phyloP scores from a whole-genome alignment of 2,888 invertebrate genomes.

The Thymelicus acteon region DNA sequence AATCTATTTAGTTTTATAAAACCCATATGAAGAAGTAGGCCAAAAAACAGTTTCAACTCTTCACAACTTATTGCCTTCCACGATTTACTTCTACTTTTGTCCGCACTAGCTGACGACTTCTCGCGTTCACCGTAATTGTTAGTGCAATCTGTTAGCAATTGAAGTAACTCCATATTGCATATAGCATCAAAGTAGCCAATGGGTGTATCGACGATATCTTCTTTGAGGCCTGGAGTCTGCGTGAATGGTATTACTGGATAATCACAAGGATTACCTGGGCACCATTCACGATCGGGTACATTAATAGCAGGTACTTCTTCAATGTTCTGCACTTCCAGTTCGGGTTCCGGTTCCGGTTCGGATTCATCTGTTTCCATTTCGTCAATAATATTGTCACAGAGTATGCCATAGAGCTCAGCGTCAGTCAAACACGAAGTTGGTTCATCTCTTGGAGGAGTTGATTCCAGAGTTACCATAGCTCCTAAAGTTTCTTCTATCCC shows the following conservation, averaged over 20 bases:
- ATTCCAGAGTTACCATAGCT: conserved; percentile 13
- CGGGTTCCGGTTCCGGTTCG: conserved; percentile 28
- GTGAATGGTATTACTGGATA: conserved; percentile 20
- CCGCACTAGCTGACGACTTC: conserved; percentile 19
- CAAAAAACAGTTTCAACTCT: conserved; percentile 33
- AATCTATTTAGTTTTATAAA: conserved; percentile 39
- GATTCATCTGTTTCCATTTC: conserved; percentile 34
- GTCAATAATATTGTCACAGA: conserved; percentile 36
- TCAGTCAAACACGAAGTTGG: conserved; percentile 23
- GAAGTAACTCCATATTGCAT: conserved; percentile 37
- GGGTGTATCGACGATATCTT: conserved; percentile 40
- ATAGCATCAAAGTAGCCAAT: conserved; percentile 41
- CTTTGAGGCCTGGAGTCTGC: conserved; percentile 40
- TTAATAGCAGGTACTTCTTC: conserved; percentile 15
- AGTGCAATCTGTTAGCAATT: conserved; percentile 37
- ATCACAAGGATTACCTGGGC: conserved; percentile 35
- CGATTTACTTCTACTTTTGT: conserved; percentile 28
- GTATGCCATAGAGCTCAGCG: conserved; percentile 30
- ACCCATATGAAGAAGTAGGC: background rate
- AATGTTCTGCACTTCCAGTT: conserved; percentile 23
- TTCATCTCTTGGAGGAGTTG: conserved; percentile 13
- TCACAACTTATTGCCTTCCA: conserved; percentile 27
- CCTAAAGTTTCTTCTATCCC: conserved; percentile 13
- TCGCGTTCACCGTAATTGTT: conserved; percentile 35
- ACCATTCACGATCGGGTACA: conserved; percentile 32